A percentile compares a stretch with the other conserved stretches of the same genome.
These are phyloP conservation scores for Julus scanicus DNA, from an alignment of 2,888 invertebrate genomes.

Conservation along the genomic window DNA sequence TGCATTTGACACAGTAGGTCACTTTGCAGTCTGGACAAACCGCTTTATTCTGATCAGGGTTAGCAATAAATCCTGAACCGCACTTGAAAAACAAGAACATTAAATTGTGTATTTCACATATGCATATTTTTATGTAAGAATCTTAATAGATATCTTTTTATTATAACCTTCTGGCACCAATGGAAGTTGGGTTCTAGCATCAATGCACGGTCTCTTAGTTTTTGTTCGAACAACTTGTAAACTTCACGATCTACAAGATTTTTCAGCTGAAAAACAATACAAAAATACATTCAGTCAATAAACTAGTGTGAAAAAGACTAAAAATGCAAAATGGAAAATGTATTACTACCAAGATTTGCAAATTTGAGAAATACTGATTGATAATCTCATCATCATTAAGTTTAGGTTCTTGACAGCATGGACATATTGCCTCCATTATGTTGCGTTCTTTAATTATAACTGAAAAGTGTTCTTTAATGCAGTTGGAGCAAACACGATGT, in stretches of 20 bases:
- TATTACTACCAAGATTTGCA: not conserved
- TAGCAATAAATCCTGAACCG: too few relatives aligned
- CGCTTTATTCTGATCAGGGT: too few relatives aligned
- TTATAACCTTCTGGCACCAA: too few relatives aligned
- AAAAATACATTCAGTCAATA: not conserved
- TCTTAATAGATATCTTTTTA: too few relatives aligned
- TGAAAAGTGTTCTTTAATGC: not conserved
- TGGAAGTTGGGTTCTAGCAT: not conserved
- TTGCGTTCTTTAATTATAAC: not conserved
- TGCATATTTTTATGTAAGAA: too few relatives aligned
- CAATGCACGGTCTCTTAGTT: not conserved
- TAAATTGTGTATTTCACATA: too few relatives aligned
- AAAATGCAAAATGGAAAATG: not conserved
- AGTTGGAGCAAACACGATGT: not conserved
- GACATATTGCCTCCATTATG: not conserved
- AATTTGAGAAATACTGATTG: not conserved
- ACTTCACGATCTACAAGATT: not conserved
- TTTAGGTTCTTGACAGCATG: not conserved
- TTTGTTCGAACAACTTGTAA: not conserved
- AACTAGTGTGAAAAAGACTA: not conserved
- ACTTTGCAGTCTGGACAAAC: too few relatives aligned
- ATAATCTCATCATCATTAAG: not conserved
- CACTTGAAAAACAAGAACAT: too few relatives aligned
- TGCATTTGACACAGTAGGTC: too few relatives aligned
- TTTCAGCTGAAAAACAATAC: not conserved